Percentiles rank a stretch among this genome's conserved stretches.
Evolutionary conservation across 2,797 vertebrate genomes (phyloP).

Genomic region (Chloroceryle amazona): DNA sequence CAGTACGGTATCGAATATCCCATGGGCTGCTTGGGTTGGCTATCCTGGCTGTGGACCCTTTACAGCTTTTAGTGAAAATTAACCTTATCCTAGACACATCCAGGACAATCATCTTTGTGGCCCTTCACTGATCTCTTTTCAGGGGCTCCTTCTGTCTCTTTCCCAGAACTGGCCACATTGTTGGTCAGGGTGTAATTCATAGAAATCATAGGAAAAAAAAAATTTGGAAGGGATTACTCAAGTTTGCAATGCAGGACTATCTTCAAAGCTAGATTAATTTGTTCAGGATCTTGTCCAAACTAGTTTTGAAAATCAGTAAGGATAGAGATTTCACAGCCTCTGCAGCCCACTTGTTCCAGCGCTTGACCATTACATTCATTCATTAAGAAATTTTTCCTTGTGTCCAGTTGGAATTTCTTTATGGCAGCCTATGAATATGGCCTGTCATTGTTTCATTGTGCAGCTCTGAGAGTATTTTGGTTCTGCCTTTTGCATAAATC

Average conservation of each 20-base stretch:
- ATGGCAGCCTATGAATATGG: not conserved
- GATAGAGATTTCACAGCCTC: not conserved
- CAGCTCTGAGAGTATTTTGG: not conserved
- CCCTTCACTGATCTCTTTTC: not conserved
- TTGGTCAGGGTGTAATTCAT: not conserved
- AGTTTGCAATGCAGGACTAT: not conserved
- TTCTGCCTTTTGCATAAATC: not conserved
- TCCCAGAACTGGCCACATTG: not conserved
- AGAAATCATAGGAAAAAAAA: not conserved
- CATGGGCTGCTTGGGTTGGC: too few species aligned
- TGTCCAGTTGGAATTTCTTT: not conserved
- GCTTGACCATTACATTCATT: not conserved
- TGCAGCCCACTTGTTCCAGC: rapidly evolving
- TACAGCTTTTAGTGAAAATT: too few species aligned
- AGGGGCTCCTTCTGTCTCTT: not conserved
- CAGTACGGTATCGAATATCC: too few species aligned
- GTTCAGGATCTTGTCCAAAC: not conserved
- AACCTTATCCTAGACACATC: too few species aligned
- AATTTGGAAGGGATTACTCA: not conserved
- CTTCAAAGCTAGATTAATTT: not conserved
- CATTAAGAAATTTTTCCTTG: not conserved
- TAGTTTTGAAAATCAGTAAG: not conserved
- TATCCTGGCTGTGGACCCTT: too few species aligned
- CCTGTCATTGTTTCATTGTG: not conserved
- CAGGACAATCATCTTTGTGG: too few species aligned